Evolutionary conservation across 2,797 vertebrate species (phyloP), one percentile per base, ranked within the genome.

Genomic region (Pelodytes ibericus): DNA sequence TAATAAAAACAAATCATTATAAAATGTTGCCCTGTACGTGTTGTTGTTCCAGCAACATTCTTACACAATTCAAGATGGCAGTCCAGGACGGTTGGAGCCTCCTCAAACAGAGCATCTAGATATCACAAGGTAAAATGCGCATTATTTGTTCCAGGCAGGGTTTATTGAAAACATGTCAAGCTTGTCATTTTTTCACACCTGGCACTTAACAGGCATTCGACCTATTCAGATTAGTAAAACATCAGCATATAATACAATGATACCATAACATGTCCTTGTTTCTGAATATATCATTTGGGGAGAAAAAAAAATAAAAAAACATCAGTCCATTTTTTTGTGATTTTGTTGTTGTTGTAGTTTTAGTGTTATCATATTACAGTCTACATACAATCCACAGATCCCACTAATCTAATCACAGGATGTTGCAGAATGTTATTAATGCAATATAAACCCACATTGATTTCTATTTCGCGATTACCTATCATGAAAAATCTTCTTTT

Each of bases 151-250:
- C 90, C 94, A 96, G 95, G 94, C 93, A 96, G 94, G 91, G 88
- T 97, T 96, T 97, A 97, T 97, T 96, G 93, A 95, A 97, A 96
- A 97, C 95, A 96, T 95, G 96, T 91, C 95, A 95, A 96, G 95
- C 26, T 91, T 87, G 91, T 95, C 94, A 94, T 90, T 94, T n/a
- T 94, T 96, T 95, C 93, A 97, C 93, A 96, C 93, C 95, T 93
- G 93, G 91, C 90, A 93, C 93, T 92, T 93, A 93, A 95, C 94
- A 95, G 95, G 94, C 92, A 89, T 93, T 91, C 91, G 92, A 94
- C 92, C 94, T 94, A 92, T 90, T 91, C 91, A 92, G 93, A 89
- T 96, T 96, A 96, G 93, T 95, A 94, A 95, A 95, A 95, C 93
- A 85, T 86, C 88, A 89, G 83, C 93, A 91, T 90, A 89, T 92